These are phyloP conservation scores for Polia nebulosa DNA, from an alignment of 2,888 invertebrate genomes.

Conservation along the genomic window DNA sequence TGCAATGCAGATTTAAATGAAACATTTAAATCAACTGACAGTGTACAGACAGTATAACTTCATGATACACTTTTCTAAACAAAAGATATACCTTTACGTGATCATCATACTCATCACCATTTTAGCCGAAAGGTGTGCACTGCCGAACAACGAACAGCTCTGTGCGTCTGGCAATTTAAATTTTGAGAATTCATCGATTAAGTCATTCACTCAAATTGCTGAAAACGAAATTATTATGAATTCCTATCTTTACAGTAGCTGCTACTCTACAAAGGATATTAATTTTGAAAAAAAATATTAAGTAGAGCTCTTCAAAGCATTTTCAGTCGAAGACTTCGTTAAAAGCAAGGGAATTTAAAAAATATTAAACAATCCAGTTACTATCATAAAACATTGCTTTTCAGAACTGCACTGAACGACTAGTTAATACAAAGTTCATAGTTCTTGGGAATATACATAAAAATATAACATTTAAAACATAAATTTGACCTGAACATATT, in stretches of 20 bases:
- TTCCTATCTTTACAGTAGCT: not conserved
- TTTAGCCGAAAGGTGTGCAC: too few species aligned
- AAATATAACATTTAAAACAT: not conserved
- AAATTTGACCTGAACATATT: not conserved
- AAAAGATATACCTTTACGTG: too few species aligned
- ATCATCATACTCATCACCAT: too few species aligned
- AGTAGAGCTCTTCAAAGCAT: not conserved
- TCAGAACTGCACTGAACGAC: not conserved
- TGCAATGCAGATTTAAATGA: conserved; percentile 7
- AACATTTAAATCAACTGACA: not conserved
- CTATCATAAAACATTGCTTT: not conserved
- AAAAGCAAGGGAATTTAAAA: not conserved
- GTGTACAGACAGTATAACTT: not conserved
- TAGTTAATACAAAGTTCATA: not conserved
- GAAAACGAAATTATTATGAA: not conserved
- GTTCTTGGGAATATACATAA: not conserved
- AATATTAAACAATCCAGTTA: not conserved
- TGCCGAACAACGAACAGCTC: too few species aligned
- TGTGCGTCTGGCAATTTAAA: too few species aligned
- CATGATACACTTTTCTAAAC: not conserved
- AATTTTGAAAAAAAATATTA: not conserved
- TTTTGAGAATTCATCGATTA: too few species aligned
- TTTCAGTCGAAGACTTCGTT: not conserved
- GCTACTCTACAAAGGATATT: not conserved
- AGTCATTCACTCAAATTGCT: too few species aligned